Evolutionary conservation across 2,888 invertebrate species (phyloP), one percentile per base, ranked within the genome.

Genomic region (Glyphotaelius pellucidus): DNA sequence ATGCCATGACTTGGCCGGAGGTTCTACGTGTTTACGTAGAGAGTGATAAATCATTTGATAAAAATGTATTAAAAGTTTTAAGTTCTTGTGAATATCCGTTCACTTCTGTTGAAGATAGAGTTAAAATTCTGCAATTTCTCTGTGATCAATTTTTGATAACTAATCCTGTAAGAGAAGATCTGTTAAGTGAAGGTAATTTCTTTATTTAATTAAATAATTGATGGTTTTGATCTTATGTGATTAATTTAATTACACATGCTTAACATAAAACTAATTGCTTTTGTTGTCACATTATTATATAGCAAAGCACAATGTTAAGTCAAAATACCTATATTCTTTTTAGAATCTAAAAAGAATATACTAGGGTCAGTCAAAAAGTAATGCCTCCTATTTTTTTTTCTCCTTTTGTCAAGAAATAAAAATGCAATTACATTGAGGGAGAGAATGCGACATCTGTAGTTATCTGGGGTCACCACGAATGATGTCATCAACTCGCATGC

Each of bases 1-100:
- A 99, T 96, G 97, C 98, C 91, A 97, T 99, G 96, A 99, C 99
- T 89, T 99, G 99, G 98, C 99, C 99, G 83, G 99, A 99, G 96
- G 97, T 98, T 89, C 95, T 99, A 93, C 96, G 98, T 93, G 97
- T 98, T 89, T 99, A 98, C 95, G 97, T 99, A 38, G 99, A 99
- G 95, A 99, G 99, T 96, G 99, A 99, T 95, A 97, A 97, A 94
- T 96, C 96, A 92, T 98, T 98, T 95, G 98, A 98, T 95, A 96
- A 97, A 93, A 96, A 96, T 94, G 97, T 98, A 93, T 95, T 98
- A 92, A 96, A 97, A 94, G 97, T 98, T 94, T 95, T 98, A 93
- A 96, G 97, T 94, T 97, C 96, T 67, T 97, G 97, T 94, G 98
- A 99, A 96, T 99, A 99, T 96, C 99, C 99, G n/a, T 99, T 98